A percentile compares a stretch with the other conserved stretches of the same genome.
These are phyloP conservation scores for Noctua comes DNA, from an alignment of 2,888 invertebrate species.

Conservation along the genomic window DNA sequence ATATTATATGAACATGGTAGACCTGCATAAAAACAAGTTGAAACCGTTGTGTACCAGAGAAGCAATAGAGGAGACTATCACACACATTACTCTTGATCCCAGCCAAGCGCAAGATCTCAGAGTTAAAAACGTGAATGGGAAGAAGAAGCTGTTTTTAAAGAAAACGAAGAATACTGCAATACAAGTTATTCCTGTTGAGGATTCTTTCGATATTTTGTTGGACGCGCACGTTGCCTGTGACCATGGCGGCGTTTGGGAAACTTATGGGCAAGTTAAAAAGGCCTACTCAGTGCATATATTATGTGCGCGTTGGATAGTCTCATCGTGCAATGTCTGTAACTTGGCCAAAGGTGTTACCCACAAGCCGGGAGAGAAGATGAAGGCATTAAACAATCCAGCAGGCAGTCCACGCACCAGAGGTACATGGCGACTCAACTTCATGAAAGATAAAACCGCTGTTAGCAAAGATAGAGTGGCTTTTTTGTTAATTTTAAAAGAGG, in stretches of 20 bases:
- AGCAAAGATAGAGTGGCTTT: not conserved
- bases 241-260: not conserved
- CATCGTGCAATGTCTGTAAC: constrained; percentile 39
- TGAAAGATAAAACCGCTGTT: not conserved
- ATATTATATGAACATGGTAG: constrained; percentile 4
- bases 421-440: constrained; percentile 44
- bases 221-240: not conserved
- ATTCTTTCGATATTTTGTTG: constrained; percentile 38
- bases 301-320: constrained; percentile 13
- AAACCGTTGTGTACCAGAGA: constrained; percentile 1
- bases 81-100: not conserved
- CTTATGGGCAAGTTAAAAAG: not conserved
- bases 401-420: constrained; percentile 15
- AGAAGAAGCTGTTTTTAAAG: constrained; percentile 23
- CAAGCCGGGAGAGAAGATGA: not conserved
- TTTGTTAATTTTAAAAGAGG: constrained; percentile 41
- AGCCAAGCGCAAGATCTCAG: fast-evolving
- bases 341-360: not conserved
- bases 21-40: not conserved
- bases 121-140: not conserved
- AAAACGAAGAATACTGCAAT: not conserved
- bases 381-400: not conserved
- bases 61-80: constrained; percentile 21
- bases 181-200: constrained; percentile 40
- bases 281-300: constrained; percentile 15